These are phyloP conservation scores for Aporrectodea caliginosa DNA, from an alignment of 1,140 invertebrate species.

Conservation along the genomic window DNA sequence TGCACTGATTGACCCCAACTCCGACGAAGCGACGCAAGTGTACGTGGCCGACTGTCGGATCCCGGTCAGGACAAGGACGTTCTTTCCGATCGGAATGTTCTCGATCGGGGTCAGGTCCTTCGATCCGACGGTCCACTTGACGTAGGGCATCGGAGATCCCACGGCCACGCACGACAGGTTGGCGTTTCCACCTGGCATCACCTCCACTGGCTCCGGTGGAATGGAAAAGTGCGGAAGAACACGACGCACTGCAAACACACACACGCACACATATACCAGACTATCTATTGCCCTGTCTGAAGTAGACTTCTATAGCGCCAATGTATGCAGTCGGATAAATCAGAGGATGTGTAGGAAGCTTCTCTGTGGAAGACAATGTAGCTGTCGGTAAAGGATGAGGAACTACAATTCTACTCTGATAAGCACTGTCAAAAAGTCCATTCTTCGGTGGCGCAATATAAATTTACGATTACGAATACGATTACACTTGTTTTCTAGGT, in stretches of 20 bases:
- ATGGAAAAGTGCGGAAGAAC: conserved; percentile 92
- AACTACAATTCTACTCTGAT: too few relatives aligned
- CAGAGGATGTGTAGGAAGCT: too few relatives aligned
- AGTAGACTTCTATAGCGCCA: too few relatives aligned
- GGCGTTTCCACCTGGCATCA: conserved; percentile 82
- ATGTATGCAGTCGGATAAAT: too few relatives aligned
- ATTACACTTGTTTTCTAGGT: too few relatives aligned
- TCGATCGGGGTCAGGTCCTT: conserved; percentile 73
- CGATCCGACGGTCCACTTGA: conserved; percentile 86
- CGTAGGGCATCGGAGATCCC: conserved; percentile 94
- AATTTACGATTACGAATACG: too few relatives aligned
- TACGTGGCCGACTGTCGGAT: conserved; percentile 60
- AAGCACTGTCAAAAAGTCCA: too few relatives aligned
- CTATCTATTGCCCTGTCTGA: too few relatives aligned
- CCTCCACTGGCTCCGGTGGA: conserved; percentile 78
- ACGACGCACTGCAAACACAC: conserved; percentile 79
- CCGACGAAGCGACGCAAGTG: conserved; percentile 19
- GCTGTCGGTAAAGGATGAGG: too few relatives aligned
- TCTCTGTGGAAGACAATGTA: too few relatives aligned
- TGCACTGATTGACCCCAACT: conserved; percentile 69
- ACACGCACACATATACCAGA: too few relatives aligned
- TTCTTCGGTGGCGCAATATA: too few relatives aligned
- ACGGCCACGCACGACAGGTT: conserved; percentile 96
- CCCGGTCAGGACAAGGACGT: conserved; percentile 78
- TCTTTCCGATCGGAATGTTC: conserved; percentile 60